A percentile compares a stretch with the other conserved stretches of the same genome.
phyloP scores from a whole-genome alignment of 1,140 invertebrate genomes.

The Drosophila pectinifera region DNA sequence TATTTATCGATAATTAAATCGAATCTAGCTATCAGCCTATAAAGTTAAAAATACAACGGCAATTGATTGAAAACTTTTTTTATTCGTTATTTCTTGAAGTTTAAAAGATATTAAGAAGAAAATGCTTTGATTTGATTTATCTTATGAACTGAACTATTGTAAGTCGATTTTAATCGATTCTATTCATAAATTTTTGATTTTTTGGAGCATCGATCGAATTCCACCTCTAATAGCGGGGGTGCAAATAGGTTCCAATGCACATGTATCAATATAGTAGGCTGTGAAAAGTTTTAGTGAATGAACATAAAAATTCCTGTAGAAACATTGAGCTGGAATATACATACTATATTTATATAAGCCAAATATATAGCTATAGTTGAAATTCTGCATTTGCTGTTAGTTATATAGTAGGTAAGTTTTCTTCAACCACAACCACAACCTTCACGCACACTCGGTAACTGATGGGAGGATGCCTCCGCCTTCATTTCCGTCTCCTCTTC shows the following conservation, averaged over 20 bases:
- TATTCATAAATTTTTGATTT: neutral
- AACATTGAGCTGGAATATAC: constrained; percentile 23
- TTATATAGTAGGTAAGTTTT: constrained; percentile 24
- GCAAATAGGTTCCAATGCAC: constrained; percentile 9
- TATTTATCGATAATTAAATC: no score
- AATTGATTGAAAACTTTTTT: no score
- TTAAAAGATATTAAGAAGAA: no score
- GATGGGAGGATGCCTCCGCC: constrained; percentile 7
- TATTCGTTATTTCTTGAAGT: no score
- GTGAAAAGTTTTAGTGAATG: constrained; percentile 50
- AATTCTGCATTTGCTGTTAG: constrained; percentile 34
- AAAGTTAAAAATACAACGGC: no score
- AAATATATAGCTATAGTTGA: constrained; percentile 17
- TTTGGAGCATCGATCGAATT: neutral
- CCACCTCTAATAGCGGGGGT: constrained; percentile 3
- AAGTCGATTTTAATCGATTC: neutral
- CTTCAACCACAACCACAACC: neutral
- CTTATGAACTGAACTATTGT: no score
- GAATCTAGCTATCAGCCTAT: no score
- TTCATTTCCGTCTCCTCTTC: constrained; percentile 3
- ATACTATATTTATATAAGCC: constrained; percentile 10
- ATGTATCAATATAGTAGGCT: constrained; percentile 36
- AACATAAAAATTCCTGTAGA: constrained; percentile 27
- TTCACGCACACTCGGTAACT: constrained; percentile 6
- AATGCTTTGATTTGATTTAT: no score